Base-by-base conservation (phyloP, 2,113 vertebrate genomes). In the Anser brachyrhynchus region DNA sequence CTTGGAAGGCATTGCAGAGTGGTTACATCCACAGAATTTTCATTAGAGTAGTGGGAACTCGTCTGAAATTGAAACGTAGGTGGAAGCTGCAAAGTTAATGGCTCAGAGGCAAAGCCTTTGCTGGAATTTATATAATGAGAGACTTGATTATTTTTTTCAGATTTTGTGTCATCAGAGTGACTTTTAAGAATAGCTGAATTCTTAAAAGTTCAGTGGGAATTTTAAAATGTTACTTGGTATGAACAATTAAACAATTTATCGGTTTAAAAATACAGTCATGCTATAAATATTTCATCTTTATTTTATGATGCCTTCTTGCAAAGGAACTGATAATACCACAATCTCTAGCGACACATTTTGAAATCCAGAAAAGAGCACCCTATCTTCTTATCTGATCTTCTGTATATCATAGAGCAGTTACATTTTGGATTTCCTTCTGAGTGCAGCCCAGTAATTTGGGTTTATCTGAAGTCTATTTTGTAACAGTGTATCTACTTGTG, bases 311-410 rank as follows among this genome's bases (percentile, higher is more conserved):
- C 4, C 18, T 65, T 74, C 49, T 87, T 14, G 6, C 69, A 67
- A 79, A 84, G 49, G 49, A 92, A 80, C 39, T 89, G 92, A 62
- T 90, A 93, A 61, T 54, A 57, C 29, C 13, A 54, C 22, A 83
- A 62, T 96, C 82, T 91, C 4, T 65, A 79, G 31, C 13, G 72
- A 25, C 54, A 84, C 14, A 55, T 95, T 95, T 78, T 95, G 76
- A 96, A 91, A 93, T 95, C 41, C n/a, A 80, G n/a, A 79, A 54
- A 65, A 69, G 44, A 82, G 41, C 43, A 64, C 43, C 23, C 3
- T 90, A 67, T 95, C 80, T 75, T 88, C 16, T 52, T 90, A 43
- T 64, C 57, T 78, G 28, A 74, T 83, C 72, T 77, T 72, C 6
- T 78, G 0, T 72, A 1, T 84, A 52, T 87, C 33, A 33, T 7